Percentiles rank a stretch among this genome's conserved stretches.
Evolutionary conservation across 2,888 invertebrate species (phyloP).

Genomic region (Eupelmus urozonus): DNA sequence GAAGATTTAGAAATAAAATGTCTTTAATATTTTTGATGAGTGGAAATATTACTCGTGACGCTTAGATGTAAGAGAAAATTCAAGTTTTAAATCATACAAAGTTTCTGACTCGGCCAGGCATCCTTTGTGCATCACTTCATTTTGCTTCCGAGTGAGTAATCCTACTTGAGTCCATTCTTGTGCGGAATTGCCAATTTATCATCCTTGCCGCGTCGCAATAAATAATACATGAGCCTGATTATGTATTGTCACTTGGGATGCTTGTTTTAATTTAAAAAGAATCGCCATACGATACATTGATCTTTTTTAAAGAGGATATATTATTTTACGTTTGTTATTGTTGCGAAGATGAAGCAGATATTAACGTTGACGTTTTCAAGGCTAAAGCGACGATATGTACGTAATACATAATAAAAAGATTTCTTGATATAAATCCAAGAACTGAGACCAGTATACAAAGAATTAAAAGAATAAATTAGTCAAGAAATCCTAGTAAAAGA

Average conservation of each 20-base stretch:
- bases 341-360: neutral
- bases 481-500: no score
- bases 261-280: neutral
- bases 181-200: conserved; percentile 20
- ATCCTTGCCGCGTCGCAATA: neutral
- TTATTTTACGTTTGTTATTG: neutral
- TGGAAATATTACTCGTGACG: no score
- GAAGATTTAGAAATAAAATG: no score
- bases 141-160: conserved; percentile 6
- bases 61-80: no score
- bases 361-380: neutral
- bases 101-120: neutral
- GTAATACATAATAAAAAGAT: no score
- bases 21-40: no score
- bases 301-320: neutral
- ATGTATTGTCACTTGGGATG: neutral
- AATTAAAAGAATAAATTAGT: no score
- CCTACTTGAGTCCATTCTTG: conserved; percentile 5
- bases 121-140: neutral
- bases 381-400: no score
- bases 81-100: no score
- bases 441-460: no score
- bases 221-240: neutral
- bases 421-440: no score
- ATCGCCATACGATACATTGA: neutral